Evolutionary conservation across 2,113 vertebrate species (phyloP).

Genomic region (Lipotes vexillifer): DNA sequence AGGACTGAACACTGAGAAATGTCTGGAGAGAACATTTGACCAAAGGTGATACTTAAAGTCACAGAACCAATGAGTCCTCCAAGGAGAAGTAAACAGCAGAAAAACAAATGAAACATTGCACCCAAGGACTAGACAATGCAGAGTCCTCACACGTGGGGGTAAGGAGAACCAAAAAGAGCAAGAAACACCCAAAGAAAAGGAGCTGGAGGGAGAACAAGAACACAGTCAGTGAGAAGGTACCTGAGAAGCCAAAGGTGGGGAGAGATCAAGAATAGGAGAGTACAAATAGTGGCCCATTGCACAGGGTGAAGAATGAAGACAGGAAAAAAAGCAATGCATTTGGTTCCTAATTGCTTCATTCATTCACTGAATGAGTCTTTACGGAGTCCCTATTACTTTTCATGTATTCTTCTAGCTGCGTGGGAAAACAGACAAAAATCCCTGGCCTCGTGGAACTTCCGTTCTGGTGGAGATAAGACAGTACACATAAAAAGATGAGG

Average conservation of each 20-base stretch:
- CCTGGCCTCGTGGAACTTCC: neutral
- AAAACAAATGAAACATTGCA: neutral
- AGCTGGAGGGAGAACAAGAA: too few relatives aligned
- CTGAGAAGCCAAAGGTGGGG: rapidly evolving
- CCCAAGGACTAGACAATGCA: neutral
- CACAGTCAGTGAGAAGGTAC: neutral
- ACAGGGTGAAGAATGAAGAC: rapidly evolving
- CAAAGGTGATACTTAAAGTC: neutral
- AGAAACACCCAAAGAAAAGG: neutral
- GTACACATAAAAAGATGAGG: neutral
- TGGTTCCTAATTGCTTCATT: too few relatives aligned
- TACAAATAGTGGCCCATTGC: rapidly evolving
- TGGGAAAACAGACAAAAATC: neutral
- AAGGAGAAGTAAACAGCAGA: too few relatives aligned
- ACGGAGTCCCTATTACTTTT: neutral
- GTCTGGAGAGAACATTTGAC: neutral
- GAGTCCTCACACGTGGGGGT: too few relatives aligned
- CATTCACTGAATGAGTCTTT: neutral
- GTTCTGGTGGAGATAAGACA: neutral
- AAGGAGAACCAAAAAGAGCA: neutral
- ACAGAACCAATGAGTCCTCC: neutral
- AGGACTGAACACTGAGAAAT: neutral
- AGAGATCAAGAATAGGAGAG: too few relatives aligned
- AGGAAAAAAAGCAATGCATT: rapidly evolving
- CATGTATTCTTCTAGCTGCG: rapidly evolving